phyloP scores from a whole-genome alignment of 2,888 invertebrate genomes.

The Arenicola marina region DNA sequence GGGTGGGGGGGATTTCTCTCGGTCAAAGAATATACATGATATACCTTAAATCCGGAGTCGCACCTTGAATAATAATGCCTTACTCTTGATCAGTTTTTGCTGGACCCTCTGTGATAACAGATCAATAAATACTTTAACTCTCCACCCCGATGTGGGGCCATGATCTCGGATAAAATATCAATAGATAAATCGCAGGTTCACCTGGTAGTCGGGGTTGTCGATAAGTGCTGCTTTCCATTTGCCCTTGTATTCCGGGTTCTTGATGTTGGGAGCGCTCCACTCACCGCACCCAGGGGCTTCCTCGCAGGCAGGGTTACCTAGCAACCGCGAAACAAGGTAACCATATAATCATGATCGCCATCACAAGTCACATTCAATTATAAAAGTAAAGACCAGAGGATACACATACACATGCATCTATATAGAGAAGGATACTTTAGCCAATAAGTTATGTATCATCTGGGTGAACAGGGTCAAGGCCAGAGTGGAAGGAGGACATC shows the following conservation, averaged over 20 bases:
- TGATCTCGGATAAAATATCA: background rate
- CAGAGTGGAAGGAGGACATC: too few species aligned
- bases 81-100: too few species aligned
- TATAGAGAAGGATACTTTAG: too few species aligned
- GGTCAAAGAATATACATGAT: too few species aligned
- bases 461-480: too few species aligned
- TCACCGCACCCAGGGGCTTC: constrained; percentile 85
- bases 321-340: background rate
- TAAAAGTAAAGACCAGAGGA: too few species aligned
- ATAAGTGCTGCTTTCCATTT: constrained; percentile 82
- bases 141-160: background rate
- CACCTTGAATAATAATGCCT: too few species aligned
- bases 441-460: too few species aligned
- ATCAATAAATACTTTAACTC: background rate
- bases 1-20: too few species aligned
- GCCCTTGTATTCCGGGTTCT: constrained; percentile 93
- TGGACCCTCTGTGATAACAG: too few species aligned
- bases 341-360: background rate
- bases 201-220: constrained; percentile 66
- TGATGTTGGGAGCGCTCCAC: constrained; percentile 82
- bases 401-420: too few species aligned
- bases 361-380: background rate
- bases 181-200: constrained; percentile 36
- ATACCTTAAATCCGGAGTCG: too few species aligned
- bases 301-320: constrained; percentile 83